Evolutionary conservation across 2,113 vertebrate genomes (phyloP).

Genomic region (Harpagus bidentatus): DNA sequence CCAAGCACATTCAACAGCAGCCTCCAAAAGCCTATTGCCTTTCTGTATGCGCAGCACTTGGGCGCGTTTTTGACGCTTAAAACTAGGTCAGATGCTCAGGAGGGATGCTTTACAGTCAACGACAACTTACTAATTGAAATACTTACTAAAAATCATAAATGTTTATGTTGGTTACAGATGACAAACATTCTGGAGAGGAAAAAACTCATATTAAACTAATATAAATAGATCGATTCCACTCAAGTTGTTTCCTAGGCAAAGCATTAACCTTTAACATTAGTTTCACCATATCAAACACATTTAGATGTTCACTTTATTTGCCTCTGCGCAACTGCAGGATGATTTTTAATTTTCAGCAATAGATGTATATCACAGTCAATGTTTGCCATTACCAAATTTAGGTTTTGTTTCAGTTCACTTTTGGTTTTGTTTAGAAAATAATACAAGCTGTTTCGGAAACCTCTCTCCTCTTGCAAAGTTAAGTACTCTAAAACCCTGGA

Average conservation of each 20-base stretch:
- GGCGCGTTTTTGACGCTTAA: background rate
- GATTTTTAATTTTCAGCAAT: background rate
- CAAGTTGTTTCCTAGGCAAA: background rate
- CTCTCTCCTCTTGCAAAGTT: background rate
- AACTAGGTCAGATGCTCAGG: constrained; percentile 63
- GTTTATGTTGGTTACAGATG: background rate
- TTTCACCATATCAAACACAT: fast-evolving
- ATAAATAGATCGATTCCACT: background rate
- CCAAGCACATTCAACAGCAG: background rate
- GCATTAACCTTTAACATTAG: background rate
- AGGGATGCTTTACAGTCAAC: constrained; percentile 2
- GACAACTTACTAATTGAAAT: background rate
- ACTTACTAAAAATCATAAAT: background rate
- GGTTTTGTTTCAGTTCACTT: background rate
- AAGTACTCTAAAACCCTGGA: background rate
- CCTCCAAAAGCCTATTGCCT: background rate
- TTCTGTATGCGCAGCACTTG: background rate
- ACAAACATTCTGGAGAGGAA: background rate
- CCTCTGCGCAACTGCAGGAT: background rate
- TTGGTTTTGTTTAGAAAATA: background rate
- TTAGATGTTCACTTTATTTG: background rate
- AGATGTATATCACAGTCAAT: background rate
- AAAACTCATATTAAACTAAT: background rate
- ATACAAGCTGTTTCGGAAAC: background rate
- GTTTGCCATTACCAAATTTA: background rate